Base-by-base conservation (phyloP, 2,888 invertebrate genomes). In the Petrophora chlorosata region DNA sequence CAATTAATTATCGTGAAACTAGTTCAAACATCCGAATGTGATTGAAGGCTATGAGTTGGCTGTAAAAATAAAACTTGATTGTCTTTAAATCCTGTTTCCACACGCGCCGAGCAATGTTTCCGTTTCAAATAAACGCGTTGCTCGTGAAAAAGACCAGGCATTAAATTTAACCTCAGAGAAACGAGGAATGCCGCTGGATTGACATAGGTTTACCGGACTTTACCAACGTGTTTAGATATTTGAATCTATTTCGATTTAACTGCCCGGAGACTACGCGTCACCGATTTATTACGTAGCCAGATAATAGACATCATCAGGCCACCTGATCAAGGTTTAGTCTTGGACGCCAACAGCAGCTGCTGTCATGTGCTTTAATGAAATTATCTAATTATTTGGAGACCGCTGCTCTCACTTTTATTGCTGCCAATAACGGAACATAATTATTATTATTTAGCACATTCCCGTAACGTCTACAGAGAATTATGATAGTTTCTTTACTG, bases 161-260 rank as follows among this genome's bases (percentile, higher is more conserved):
- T 63, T 61, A 61, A 65, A 61, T 52, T 54, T 64, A 66, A 67
- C 68, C 68, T 73, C 62, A 64, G 58, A 51, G 63, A 59, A 61
- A 66, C 63, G 55, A 64, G 53, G 66, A 73, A 73, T 69, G 67
- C 61, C 67, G 67, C 61, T 65, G 34, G 64, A 72, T 76, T 75
- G 72, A 78, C 74, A 73, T 66, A 56, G 61, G 59, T 61, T 71
- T 64, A 61, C 53, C 51, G 54, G 55, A 61, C 59, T 61, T 71
- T 64, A 61, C 53, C 51, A 53, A 60, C 65, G 65, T 64, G 63
- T 59, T 53, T 60, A 57, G 60, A 68, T 60, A 64, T 68, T 59
- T 26, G 61, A 67, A 65, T 75, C 77, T 79, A 78, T 80, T 82
- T 80, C 74, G 67, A 77, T 65, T 65, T 53, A 51, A 49, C 43